Base-by-base conservation (phyloP, 2,113 vertebrate genomes). In the Nymphicus hollandicus region DNA sequence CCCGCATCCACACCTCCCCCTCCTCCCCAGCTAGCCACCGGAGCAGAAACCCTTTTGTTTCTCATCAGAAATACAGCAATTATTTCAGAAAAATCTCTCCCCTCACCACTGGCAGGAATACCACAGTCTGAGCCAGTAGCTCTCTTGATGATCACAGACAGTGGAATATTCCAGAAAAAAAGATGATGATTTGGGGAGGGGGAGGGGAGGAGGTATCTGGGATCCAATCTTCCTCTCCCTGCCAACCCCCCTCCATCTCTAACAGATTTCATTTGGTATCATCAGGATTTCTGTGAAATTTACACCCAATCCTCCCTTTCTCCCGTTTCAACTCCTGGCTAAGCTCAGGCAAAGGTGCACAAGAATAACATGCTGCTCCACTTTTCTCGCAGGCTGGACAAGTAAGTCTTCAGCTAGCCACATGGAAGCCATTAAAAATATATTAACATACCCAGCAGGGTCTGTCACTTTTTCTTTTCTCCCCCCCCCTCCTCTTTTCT, bases 81-180 rank as follows among this genome's bases (percentile, higher is more conserved):
- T 91, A 91, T 93, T 93, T 86, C 91, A 89, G 91, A 93, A 90
- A 96, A 90, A 90, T 91, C 58, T 89, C 86, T 64, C 46, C 69
- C 74, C 66, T 92, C 79, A 88, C 76, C 70, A 78, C 79, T 82
- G 74, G 50, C 44, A 91, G 58, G 88, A 97, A 96, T 74, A 91
- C 74, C 89, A 94, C 23, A 85, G 73, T 77, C 87, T 93, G 85
- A 95, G 82, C 91, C 70, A 92, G 93, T 80, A 72, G 80, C 88
- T 95, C 61, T 96, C 93, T 77, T 88, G 87, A 91, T 91, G 73
- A 92, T 90, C 47, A 6, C 86, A 95, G 87, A 68, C 80, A 2
- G 81, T n/a, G 71, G 96, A 97, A 97, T 78, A 91, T 97, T 97
- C 94, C 91, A 95, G 96, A 96, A 95, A 96, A 94, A 91, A 74